Evolutionary conservation across 2,888 invertebrate species (phyloP), one percentile per base, ranked within the genome.

Genomic region (Calameuta pallipes): DNA sequence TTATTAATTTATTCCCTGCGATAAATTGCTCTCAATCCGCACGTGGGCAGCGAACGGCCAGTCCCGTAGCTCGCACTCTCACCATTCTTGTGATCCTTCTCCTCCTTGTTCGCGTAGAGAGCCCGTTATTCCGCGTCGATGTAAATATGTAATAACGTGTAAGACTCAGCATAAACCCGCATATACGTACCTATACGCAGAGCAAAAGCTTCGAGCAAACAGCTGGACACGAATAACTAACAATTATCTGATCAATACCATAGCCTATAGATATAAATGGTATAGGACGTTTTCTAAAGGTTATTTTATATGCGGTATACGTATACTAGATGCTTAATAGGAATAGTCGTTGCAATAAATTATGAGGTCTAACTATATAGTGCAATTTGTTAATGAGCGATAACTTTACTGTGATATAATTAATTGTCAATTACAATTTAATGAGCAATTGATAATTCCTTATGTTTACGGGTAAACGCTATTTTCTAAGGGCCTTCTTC

Each of bases 1-100:
- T 82, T 85, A 85, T 87, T 86, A 84, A 88, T 85, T 82, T 86
- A 87, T 87, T 84, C 87, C 37, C 41, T 23, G 41, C 81, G 80
- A 88, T 85, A 86, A 87, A 87, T 86, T 83, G 83, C 80, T 80
- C 80, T 82, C 79, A 82, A 84, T 83, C 83, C 82, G 82, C 83
- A 84, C 83, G 86, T 84, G 86, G 82, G 86, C 81, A 82, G 83
- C 80, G 76, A 76, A 78, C 78, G 77, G 78, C 79, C 81, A 78
- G 80, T 83, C 76, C 81, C 80, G 23, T 73, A 35, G 76, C 70
- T 77, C 78, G 68, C 23, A 56, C 56, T 56, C 56, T 56, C 56
- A 56, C 56, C 23, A 56, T 56, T 56, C 56, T 23, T 56, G 56
- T 56, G 56, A 56, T 56, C 23, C 2, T 56, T 56, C 56, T 23